Conservation (phyloP, 2,888 invertebrate species). For the Patella pellucida region DNA sequence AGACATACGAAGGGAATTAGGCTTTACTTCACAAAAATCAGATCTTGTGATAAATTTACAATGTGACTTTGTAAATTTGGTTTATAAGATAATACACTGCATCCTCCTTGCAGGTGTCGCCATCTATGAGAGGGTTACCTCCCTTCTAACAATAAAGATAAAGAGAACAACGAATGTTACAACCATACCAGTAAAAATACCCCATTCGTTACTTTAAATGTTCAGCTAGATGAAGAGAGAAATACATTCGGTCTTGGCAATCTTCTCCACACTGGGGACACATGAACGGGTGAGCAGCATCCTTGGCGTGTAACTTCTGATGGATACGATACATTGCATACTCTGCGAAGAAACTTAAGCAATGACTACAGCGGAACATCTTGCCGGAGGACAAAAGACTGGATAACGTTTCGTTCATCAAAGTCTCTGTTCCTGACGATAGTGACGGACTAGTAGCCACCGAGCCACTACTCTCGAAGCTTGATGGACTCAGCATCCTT, state of each 20-base stretch:
- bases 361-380: constrained; percentile 60
- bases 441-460: constrained; percentile 39
- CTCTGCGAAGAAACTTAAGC: constrained; percentile 63
- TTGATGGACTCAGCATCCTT: constrained; percentile 17
- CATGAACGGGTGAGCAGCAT: constrained; percentile 49
- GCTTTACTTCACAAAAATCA: too few relatives aligned
- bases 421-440: constrained; percentile 17
- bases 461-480: constrained; percentile 35
- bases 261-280: constrained; percentile 60
- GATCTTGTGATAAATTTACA: too few relatives aligned
- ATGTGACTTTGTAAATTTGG: too few relatives aligned
- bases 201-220: constrained; percentile 49
- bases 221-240: constrained; percentile 57
- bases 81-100: too few relatives aligned
- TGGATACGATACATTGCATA: constrained; percentile 63
- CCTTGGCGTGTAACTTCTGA: constrained; percentile 54
- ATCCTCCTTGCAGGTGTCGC: too few relatives aligned
- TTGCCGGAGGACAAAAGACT: constrained; percentile 52
- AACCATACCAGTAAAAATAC: not conserved
- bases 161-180: not conserved
- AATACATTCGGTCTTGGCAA: constrained; percentile 61
- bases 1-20: too few relatives aligned
- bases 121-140: too few relatives aligned
- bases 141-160: too few relatives aligned
- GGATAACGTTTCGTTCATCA: constrained; percentile 49